A percentile compares a stretch with the other conserved stretches of the same genome.
Evolutionary conservation across 2,797 vertebrate genomes (phyloP).

Genomic region (Danio albolineatus): DNA sequence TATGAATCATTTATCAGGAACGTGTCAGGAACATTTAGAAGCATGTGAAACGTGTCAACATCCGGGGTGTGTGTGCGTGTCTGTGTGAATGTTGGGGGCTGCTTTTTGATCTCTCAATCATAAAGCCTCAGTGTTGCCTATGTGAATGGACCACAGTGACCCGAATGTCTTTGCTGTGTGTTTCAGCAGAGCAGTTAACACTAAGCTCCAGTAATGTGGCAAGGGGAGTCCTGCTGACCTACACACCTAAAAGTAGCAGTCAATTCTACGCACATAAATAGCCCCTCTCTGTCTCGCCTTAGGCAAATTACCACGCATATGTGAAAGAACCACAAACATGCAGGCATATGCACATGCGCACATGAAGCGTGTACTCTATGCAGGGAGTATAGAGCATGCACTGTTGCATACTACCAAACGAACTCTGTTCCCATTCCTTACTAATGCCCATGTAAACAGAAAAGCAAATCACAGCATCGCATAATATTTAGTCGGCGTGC

Average conservation of each 20-base stretch:
- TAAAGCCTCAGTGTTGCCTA: constrained; percentile 24
- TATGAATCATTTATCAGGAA: constrained; percentile 25
- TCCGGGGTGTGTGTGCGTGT: constrained; percentile 5
- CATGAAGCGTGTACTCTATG: not conserved
- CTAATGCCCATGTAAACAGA: constrained; percentile 42
- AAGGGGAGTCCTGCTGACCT: constrained; percentile 23
- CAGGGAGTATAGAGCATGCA: constrained; percentile 27
- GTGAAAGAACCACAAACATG: constrained; percentile 24
- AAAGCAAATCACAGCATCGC: constrained; percentile 33
- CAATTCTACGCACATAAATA: constrained; percentile 13
- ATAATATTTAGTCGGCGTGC: constrained; percentile 12
- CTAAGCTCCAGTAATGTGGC: constrained; percentile 12
- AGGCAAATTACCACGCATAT: constrained; percentile 16
- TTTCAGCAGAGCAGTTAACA: constrained; percentile 37
- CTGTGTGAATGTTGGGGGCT: not conserved
- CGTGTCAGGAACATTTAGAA: constrained; percentile 26
- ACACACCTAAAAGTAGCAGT: constrained; percentile 29
- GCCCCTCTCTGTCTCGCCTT: not conserved
- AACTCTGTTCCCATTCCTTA: constrained; percentile 28
- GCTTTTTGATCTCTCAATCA: constrained; percentile 43
- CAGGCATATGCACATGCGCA: constrained; percentile 5
- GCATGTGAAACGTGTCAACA: constrained; percentile 45
- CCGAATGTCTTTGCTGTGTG: constrained; percentile 8
- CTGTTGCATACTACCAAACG: constrained; percentile 23
- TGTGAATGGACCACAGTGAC: constrained; percentile 33